These are phyloP conservation scores for Saguinus midas DNA, from an alignment of 2,113 vertebrate species.

Conservation along the genomic window DNA sequence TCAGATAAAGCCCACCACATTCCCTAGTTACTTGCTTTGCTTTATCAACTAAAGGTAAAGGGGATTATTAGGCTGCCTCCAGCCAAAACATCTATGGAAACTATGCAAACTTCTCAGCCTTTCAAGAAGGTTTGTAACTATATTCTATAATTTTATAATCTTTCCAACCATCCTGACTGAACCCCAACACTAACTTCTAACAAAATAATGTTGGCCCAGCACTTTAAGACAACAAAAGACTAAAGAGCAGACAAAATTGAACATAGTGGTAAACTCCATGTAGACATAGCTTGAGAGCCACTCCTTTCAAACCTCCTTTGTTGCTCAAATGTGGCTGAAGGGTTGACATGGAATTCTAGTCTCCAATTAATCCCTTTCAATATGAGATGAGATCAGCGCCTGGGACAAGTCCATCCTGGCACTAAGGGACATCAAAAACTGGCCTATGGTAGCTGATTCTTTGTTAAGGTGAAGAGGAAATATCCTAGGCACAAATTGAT, in stretches of 20 bases:
- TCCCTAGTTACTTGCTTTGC: too few relatives aligned
- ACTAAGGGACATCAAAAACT: neutral
- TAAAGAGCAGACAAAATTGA: neutral
- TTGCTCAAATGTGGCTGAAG: neutral
- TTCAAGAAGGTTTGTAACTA: too few relatives aligned
- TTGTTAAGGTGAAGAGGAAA: neutral
- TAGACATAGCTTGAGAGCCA: neutral
- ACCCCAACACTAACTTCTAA: neutral
- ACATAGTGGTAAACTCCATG: neutral
- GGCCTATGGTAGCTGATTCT: neutral
- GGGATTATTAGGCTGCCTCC: too few relatives aligned
- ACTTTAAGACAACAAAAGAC: neutral
- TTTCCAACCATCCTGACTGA: too few relatives aligned
- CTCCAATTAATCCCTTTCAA: neutral
- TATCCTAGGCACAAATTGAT: neutral
- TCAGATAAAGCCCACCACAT: too few relatives aligned
- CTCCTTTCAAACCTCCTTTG: neutral
- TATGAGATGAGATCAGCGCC: neutral
- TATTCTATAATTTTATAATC: too few relatives aligned
- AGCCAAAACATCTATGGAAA: too few relatives aligned
- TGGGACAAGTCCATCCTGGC: neutral
- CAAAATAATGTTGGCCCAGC: neutral
- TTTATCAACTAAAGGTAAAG: too few relatives aligned
- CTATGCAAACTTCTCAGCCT: too few relatives aligned
- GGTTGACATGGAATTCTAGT: neutral